Base-by-base conservation (phyloP, 2,888 invertebrate genomes). In the Taenaris catops region DNA sequence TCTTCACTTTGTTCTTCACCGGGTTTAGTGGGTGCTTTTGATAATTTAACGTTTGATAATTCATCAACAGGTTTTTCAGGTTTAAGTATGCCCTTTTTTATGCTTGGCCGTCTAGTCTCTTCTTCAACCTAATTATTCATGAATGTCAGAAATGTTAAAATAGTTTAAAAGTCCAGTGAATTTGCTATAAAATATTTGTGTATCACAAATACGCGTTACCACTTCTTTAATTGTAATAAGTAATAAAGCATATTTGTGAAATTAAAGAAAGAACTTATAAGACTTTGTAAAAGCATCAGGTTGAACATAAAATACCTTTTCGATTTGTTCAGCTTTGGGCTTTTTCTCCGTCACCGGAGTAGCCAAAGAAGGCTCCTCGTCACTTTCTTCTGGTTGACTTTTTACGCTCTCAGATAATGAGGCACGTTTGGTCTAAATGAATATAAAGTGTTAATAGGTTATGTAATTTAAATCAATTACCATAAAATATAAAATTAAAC, bases 21-120 rank as follows among this genome's bases (percentile, higher is more conserved):
- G 7, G 66, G 72, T 60, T 84, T 84, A 7, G 54, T 58, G 9
- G 79, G 71, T 40, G 67, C 27, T 42, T 86, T 86, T 33, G 71
- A 65, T 42, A 86, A 53, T 58, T 84, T 86, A 29, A 83, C 59
- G 37, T 79, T 71, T 34, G 81, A 70, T 44, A 83, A 41, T 49
- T 86, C 86, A 48, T 84, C 80, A 44, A 80, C 72, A 1, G 83
- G 69, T 47, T 84, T 84, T 38, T 83, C 84, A 20, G 66, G 69
- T 47, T 73, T 76, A 20, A 67, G 76, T 46, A 79, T 36, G 41
- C 80, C 74, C 38, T 81, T 86, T 66, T 81, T 86, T 44, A 84
- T 71, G 44, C 83, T 86, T 35, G 57, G 46, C 27, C 80, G 58
- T 50, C 53, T 73, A 33, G 70, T 53, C 51, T 76, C 75, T 53